Percentiles rank a stretch among this genome's conserved stretches.
Evolutionary conservation across 2,113 vertebrate genomes (phyloP).

Genomic region (Heterocephalus glaber): DNA sequence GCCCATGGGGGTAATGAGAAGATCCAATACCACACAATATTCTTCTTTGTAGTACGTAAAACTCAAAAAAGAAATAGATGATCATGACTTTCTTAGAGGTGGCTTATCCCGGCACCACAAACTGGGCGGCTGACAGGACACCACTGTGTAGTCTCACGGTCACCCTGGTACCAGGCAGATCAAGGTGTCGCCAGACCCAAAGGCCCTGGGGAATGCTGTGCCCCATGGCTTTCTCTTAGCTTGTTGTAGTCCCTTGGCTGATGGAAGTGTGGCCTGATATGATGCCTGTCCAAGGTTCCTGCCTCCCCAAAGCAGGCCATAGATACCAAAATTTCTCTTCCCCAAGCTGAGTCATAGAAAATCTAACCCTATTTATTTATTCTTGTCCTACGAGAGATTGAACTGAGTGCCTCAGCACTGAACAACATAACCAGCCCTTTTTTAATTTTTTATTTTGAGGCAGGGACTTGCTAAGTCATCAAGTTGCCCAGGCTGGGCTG

Average conservation of each 20-base stretch:
- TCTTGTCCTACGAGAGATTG: background rate
- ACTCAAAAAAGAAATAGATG: background rate
- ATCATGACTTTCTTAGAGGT: background rate
- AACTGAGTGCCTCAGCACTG: background rate
- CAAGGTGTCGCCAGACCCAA: accelerated
- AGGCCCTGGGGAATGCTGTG: accelerated
- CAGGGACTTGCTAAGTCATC: background rate
- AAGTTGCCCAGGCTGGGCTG: no score
- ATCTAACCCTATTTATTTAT: background rate
- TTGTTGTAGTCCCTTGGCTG: background rate
- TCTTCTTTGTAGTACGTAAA: background rate
- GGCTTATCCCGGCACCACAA: accelerated
- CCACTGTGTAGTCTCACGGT: accelerated
- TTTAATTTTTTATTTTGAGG: background rate
- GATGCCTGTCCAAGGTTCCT: background rate
- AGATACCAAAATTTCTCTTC: background rate
- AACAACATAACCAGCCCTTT: background rate
- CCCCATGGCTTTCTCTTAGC: background rate
- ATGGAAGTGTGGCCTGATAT: no score
- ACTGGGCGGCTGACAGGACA: no score
- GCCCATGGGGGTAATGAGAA: background rate
- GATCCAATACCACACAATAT: background rate
- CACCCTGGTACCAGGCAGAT: accelerated
- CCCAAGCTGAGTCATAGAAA: background rate
- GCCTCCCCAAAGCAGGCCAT: background rate